Evolutionary conservation across 2,797 vertebrate species (phyloP), one percentile per base, ranked within the genome.

Genomic region (Notoglanidium macrostoma): DNA sequence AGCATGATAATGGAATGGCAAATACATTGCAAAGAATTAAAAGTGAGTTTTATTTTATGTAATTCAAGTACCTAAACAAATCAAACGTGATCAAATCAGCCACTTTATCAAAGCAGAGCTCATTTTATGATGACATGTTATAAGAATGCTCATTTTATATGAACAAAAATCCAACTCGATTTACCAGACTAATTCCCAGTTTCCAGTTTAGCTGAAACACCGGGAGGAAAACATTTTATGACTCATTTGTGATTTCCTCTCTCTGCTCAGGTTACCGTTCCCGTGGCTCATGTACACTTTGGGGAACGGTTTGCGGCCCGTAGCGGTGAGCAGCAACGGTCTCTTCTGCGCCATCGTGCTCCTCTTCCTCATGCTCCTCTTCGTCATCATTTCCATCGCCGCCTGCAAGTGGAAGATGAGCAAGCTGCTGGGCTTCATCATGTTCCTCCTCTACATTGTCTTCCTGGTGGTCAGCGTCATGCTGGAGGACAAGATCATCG

Each of bases 351-450:
- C 98, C 86, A 98, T 98, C 19, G 97, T 98, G 89, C 94, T 98
- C 92, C 98, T 98, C 90, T 98, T 98, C 88, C 93, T 99, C 92
- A 98, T 98, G 98, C 97, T 98, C 83, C 94, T 98, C 57, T 98
- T 98, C 81, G 98, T 98, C 91, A 97, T 98, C 92, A 93, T 96
- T 90, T 98, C 97, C 40, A 99, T 99, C 0, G 97, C 97, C 0
- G 61, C 6, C 2, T 98, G 96, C 35, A 97, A 96, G 91, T 98
- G 98, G 98, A 97, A 93, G 91, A 98, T 99, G 98, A 99, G 97
- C 95, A 97, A 97, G 84, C 90, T 94, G 21, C 93, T 99, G 92
- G 98, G 98, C 90, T 90, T 97, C 93, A 97, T 96, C 67, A 99
- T 99, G 98, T 98, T 98, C 91, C 90, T 93, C n/a, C 96, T 99